A percentile compares a stretch with the other conserved stretches of the same genome.
phyloP scores from a whole-genome alignment of 2,113 vertebrate genomes.

The Pluvianellus socialis region DNA sequence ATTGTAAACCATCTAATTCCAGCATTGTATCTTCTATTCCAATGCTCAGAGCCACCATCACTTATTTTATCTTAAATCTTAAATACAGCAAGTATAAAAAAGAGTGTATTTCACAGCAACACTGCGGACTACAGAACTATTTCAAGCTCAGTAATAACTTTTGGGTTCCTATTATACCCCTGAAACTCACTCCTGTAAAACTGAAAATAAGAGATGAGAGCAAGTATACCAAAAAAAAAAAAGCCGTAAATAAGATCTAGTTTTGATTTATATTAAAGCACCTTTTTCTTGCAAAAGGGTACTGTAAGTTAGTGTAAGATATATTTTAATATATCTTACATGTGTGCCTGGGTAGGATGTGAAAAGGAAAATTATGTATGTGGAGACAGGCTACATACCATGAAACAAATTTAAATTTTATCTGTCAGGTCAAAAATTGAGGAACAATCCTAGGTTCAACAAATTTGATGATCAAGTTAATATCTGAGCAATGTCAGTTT shows the following conservation, averaged over 20 bases:
- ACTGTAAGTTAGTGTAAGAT: neutral
- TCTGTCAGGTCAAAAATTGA: neutral
- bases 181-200: neutral
- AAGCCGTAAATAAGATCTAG: neutral
- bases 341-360: neutral
- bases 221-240: neutral
- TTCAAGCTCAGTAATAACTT: neutral
- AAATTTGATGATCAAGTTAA: neutral
- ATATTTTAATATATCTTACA: neutral
- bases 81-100: neutral
- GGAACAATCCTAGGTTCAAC: neutral
- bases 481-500: neutral
- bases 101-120: neutral
- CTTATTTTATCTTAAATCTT: neutral
- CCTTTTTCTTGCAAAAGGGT: neutral
- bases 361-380: neutral
- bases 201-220: neutral
- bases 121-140: neutral
- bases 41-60: neutral
- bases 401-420: neutral
- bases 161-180: neutral
- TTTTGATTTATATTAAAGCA: neutral
- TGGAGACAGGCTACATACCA: neutral
- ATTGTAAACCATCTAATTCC: neutral
- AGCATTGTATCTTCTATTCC: neutral